phyloP scores from a whole-genome alignment of 2,113 vertebrate genomes.

The Megatriorchis doriae region DNA sequence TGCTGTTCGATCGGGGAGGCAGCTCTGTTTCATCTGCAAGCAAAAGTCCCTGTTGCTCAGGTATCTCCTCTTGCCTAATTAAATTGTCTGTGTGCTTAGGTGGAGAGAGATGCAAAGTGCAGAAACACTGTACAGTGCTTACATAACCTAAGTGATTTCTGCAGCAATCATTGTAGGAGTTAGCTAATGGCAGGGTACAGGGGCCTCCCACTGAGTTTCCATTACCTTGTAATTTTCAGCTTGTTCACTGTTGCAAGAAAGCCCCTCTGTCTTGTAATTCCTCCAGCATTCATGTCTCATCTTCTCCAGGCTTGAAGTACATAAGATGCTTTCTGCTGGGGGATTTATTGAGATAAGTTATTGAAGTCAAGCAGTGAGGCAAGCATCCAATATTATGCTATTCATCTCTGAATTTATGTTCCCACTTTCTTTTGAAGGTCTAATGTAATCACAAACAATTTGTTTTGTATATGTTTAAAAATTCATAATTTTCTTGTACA shows the following conservation, averaged over 20 bases:
- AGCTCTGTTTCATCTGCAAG: background rate
- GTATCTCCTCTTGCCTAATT: slow-evolving; percentile 33
- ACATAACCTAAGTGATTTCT: slow-evolving; percentile 36
- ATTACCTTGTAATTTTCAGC: slow-evolving; percentile 84
- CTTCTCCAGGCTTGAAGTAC: slow-evolving; percentile 69
- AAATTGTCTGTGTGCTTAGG: slow-evolving; percentile 34
- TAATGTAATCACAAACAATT: slow-evolving; percentile 77
- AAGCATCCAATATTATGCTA: slow-evolving; percentile 67
- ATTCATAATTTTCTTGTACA: slow-evolving; percentile 69
- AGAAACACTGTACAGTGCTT: slow-evolving; percentile 34
- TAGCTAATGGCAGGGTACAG: slow-evolving; percentile 74
- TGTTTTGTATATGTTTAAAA: slow-evolving; percentile 72
- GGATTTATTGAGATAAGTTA: slow-evolving; percentile 79
- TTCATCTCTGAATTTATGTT: slow-evolving; percentile 73
- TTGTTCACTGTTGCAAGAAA: slow-evolving; percentile 78
- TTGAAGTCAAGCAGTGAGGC: slow-evolving; percentile 76
- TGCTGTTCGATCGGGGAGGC: background rate
- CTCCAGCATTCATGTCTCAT: slow-evolving; percentile 66
- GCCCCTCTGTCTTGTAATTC: slow-evolving; percentile 77
- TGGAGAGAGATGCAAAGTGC: slow-evolving; percentile 44
- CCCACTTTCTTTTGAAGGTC: slow-evolving; percentile 69
- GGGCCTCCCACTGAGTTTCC: slow-evolving; percentile 74
- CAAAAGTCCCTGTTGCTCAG: background rate
- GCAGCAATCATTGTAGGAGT: slow-evolving; percentile 70
- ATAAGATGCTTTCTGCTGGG: slow-evolving; percentile 74